These are phyloP conservation scores for Euleptes europaea DNA, from an alignment of 2,113 vertebrate species.

Conservation along the genomic window DNA sequence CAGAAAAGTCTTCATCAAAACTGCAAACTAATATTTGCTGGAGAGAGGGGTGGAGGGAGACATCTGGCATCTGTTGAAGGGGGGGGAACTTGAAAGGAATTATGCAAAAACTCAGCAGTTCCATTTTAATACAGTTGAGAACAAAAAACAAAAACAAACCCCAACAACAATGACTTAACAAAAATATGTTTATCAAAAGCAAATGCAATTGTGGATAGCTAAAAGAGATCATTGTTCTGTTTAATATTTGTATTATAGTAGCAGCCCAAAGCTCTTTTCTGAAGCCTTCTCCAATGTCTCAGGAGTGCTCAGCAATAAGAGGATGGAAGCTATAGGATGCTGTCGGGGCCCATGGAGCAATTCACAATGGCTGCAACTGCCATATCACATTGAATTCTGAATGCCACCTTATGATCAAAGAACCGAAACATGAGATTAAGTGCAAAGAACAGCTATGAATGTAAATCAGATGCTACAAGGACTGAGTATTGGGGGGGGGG, in stretches of 20 bases:
- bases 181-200: constrained; percentile 16
- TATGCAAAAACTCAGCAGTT: background rate
- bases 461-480: background rate
- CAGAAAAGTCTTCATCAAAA: background rate
- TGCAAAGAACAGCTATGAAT: background rate
- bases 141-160: background rate
- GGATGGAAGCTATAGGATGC: background rate
- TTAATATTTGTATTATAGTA: background rate
- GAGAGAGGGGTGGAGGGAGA: background rate
- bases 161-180: background rate
- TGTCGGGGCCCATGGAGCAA: background rate
- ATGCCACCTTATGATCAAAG: background rate
- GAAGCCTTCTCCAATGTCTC: background rate
- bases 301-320: background rate
- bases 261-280: constrained; percentile 17
- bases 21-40: background rate
- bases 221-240: background rate
- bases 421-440: background rate
- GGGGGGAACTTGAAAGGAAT: background rate
- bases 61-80: background rate
- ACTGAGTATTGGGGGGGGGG: background rate
- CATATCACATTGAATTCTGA: constrained; percentile 14
- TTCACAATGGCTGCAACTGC: background rate
- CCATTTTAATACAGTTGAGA: background rate
- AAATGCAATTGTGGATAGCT: background rate